Evolutionary conservation across 2,888 invertebrate genomes (phyloP).

Genomic region (Campopleginae sp.): DNA sequence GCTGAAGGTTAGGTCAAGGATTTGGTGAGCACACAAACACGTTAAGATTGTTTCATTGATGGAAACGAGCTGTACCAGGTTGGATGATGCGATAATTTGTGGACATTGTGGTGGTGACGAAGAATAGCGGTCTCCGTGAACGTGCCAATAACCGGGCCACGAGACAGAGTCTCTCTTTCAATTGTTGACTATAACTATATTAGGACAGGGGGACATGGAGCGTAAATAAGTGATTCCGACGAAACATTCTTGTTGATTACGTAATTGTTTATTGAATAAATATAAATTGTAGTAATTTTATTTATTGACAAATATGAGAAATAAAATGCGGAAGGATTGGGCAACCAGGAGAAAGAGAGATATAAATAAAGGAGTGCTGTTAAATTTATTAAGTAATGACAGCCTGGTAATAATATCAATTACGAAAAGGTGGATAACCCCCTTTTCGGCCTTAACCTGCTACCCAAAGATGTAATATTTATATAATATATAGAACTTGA

Average conservation of each 20-base stretch:
- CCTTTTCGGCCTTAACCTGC: slow-evolving; percentile 43
- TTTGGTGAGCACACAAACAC: neutral
- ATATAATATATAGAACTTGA: slow-evolving; percentile 67
- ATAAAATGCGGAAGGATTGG: slow-evolving; percentile 46
- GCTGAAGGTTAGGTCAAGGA: neutral
- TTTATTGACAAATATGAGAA: neutral
- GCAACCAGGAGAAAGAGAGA: slow-evolving; percentile 61
- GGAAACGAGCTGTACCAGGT: slow-evolving; percentile 11
- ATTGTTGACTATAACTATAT: slow-evolving; percentile 38
- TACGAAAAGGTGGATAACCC: slow-evolving; percentile 70
- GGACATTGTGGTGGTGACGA: slow-evolving; percentile 51
- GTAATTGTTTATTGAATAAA: slow-evolving; percentile 1
- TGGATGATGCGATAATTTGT: slow-evolving; percentile 45
- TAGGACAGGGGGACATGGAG: slow-evolving; percentile 49
- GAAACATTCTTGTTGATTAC: neutral
- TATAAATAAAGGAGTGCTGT: slow-evolving; percentile 78
- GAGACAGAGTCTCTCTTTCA: slow-evolving; percentile 34
- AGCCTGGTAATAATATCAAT: slow-evolving; percentile 81
- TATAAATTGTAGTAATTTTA: neutral
- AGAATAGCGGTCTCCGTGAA: slow-evolving; percentile 31
- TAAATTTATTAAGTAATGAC: slow-evolving; percentile 81
- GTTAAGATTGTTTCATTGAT: slow-evolving; percentile 34
- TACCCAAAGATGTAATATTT: slow-evolving; percentile 29
- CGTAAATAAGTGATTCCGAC: slow-evolving; percentile 58
- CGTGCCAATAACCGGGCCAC: slow-evolving; percentile 43